Base-by-base conservation (phyloP, 2,888 invertebrate genomes). In the Idaea biselata region DNA sequence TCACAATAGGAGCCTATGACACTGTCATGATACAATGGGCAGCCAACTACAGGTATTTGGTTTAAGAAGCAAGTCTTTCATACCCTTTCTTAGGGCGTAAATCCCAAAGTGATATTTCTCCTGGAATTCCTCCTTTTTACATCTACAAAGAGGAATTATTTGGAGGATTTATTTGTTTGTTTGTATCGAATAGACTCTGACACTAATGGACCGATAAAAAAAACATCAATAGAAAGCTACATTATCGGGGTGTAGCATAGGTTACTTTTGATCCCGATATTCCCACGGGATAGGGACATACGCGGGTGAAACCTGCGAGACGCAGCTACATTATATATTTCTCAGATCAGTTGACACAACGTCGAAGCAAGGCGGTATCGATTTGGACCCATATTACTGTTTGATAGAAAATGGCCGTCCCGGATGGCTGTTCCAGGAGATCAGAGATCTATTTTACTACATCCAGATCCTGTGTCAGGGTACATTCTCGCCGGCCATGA, bases 361-460 rank as follows among this genome's bases (percentile, higher is more conserved):
- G 68, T 80, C 89, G 2, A 82, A 85, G 59, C 75, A 86, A 16
- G 95, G 95, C 32, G 95, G 95, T 1, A 73, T 67, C 4, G 94
- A 94, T 33, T 81, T 96, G 16, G 91, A 94, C 58, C 96, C 96
- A 0, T 97, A 94, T 86, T 96, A 95, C 79, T 94, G 94, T 68
- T 85, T 96, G 18, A 88, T 97, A 59, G 95, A 96, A 64, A 95
- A 95, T 60, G 96, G 96, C 0, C 87, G 94, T 8, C 93, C 94
- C 0, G 96, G 96, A 3, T 95, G 95, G 93, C 87, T 96, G 61
- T 95, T 96, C 79, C 91, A 91, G 60, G 96, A 96, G 84, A 94
- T 97, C 78, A 93, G 95, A 71, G 95, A 96, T 78, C 88, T 96
- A 66, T 96, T 96, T 86, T 96, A 95, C 82, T 96, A 96, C 80